Conservation (phyloP, 2,888 invertebrate species). For the Drosophila lutescens region DNA sequence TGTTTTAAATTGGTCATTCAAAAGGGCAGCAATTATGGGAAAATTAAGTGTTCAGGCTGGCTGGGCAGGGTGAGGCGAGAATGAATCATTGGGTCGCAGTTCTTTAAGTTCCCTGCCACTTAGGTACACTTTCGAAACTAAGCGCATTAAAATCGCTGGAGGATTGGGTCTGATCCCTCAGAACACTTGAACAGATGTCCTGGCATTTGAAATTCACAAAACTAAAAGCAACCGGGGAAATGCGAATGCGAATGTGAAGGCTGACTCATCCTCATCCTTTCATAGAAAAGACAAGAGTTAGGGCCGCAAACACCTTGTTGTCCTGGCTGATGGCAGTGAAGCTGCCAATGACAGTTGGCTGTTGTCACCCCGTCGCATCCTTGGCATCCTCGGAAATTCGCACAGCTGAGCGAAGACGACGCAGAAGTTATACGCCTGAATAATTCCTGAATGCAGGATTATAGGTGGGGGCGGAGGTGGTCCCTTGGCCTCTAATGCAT, state of each 20-base stretch:
- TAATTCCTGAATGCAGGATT: slow-evolving; percentile 57
- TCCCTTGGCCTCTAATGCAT: slow-evolving; percentile 70
- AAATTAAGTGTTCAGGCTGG: slow-evolving; percentile 2
- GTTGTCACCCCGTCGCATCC: slow-evolving; percentile 64
- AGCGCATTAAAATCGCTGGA: slow-evolving; percentile 73
- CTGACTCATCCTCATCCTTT: slow-evolving; percentile 39
- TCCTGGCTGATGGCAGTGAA: slow-evolving; percentile 37
- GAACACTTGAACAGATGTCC: slow-evolving; percentile 83
- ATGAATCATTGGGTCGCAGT: not conserved
- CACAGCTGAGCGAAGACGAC: slow-evolving; percentile 67
- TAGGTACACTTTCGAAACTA: slow-evolving; percentile 14
- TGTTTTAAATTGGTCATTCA: slow-evolving; percentile 21
- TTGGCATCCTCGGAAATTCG: slow-evolving; percentile 54
- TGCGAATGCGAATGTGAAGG: slow-evolving; percentile 20
- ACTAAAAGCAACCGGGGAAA: slow-evolving; percentile 77
- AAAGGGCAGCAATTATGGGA: slow-evolving; percentile 23
- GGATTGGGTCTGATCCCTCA: slow-evolving; percentile 30
- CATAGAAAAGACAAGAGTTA: slow-evolving; percentile 7
- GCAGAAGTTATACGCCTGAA: slow-evolving; percentile 53
- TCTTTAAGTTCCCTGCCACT: slow-evolving; percentile 15
- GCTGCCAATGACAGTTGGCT: slow-evolving; percentile 70
- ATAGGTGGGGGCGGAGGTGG: slow-evolving; percentile 47
- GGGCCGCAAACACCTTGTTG: slow-evolving; percentile 59
- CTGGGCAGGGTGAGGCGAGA: not conserved
- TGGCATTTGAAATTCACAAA: slow-evolving; percentile 83